Conservation (phyloP, 2,888 invertebrate genomes). For the Danaus chrysippus region DNA sequence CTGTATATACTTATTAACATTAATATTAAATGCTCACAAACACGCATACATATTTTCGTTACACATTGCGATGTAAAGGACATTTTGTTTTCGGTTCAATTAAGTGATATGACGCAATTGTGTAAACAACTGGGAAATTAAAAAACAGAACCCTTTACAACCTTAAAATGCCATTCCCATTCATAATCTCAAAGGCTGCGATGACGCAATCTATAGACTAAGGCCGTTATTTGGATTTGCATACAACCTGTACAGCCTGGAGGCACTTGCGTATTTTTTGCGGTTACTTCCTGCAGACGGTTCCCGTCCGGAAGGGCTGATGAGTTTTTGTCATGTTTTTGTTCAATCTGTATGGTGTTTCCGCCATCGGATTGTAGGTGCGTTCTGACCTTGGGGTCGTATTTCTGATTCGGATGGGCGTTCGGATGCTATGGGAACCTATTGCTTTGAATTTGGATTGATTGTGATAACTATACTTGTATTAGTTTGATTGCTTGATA, state of each 20-base stretch:
- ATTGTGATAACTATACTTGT: constrained; percentile 1
- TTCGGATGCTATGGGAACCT: constrained; percentile 41
- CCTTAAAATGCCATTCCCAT: not conserved
- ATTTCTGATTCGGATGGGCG: constrained; percentile 48
- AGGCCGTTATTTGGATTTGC: constrained; percentile 10
- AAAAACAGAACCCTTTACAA: not conserved
- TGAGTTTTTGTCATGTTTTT: constrained; percentile 59
- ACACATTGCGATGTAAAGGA: too few relatives aligned
- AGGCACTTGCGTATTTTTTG: constrained; percentile 51
- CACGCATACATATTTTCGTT: too few relatives aligned
- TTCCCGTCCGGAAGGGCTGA: constrained; percentile 70
- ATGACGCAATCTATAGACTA: constrained; percentile 7
- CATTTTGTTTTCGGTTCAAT: too few relatives aligned
- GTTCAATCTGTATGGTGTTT: constrained; percentile 56
- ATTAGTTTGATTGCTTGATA: not conserved
- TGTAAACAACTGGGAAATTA: not conserved
- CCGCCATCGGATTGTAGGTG: constrained; percentile 65
- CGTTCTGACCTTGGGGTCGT: constrained; percentile 66
- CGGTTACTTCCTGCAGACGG: constrained; percentile 57
- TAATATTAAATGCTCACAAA: too few relatives aligned
- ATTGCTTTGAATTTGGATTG: constrained; percentile 23
- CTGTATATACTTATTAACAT: too few relatives aligned
- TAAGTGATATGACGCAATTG: too few relatives aligned
- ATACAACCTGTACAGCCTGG: constrained; percentile 49
- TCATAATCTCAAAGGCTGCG: not conserved